Base-by-base conservation (phyloP, 2,888 invertebrate genomes). In the Nemotelus nigrinus region DNA sequence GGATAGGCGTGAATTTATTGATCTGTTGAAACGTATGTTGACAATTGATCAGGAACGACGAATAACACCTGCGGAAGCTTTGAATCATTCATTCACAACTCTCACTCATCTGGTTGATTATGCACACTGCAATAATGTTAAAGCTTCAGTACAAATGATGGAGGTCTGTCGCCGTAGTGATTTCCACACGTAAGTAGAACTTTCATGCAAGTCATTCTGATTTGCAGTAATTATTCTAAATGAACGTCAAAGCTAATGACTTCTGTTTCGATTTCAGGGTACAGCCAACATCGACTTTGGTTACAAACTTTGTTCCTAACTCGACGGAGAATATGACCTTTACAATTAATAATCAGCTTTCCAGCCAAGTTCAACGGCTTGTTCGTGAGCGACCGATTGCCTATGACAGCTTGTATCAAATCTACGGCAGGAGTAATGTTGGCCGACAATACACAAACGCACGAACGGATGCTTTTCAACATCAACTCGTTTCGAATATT, bases 111-210 rank as follows among this genome's bases (percentile, higher is more conserved):
- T 98, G 77, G 94, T 97, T 3, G 98, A 98, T 87, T 98, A 97
- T 88, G 96, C 97, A 10, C 97, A 98, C 86, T 97, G 97, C 87
- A 96, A 96, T 88, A 97, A 97, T 88, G 97, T 98, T 44, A 98
- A 98, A 88, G 96, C 97, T 43, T 96, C 96, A 84, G 96, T 98
- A 39, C 96, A 97, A 87, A 97, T 98, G 94, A 98, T 98, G 98
- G 98, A 98, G 89, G 91, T 92, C 55, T 92, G 92, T 83, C 88
- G 91, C 6, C 88, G 91, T 78, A 88, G 87, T 77, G 87, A 88
- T 80, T 88, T 87, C 81, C 88, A 88, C 81, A 86, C 86, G 87
- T 87, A 81, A 83, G 85, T 83, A 48, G n/a, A 25, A 25, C 25
- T 25, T 25, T 25, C 25, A 60, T 60, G 5, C 25, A 25, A 25